These are phyloP conservation scores for Podocnemis expansa DNA, from an alignment of 2,113 vertebrate genomes.

Conservation along the genomic window DNA sequence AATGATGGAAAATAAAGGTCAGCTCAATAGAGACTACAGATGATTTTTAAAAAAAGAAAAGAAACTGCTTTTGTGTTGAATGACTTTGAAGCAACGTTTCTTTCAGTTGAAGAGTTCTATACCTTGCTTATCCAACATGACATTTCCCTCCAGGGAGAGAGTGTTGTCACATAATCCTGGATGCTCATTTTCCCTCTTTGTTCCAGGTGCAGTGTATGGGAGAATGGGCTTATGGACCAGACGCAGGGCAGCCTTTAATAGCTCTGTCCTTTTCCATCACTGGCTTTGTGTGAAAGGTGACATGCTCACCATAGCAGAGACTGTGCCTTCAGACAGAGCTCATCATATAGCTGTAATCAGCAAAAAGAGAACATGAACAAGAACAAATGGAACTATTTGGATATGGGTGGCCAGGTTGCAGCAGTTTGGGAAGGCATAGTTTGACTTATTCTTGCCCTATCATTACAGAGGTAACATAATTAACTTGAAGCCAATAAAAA, in stretches of 20 bases:
- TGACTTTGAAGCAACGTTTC: background rate
- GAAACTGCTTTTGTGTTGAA: background rate
- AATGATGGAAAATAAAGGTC: background rate
- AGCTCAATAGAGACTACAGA: background rate
- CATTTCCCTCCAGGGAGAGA: background rate
- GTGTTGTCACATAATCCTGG: constrained; percentile 3
- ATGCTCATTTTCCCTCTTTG: constrained; percentile 37
- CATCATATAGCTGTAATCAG: background rate
- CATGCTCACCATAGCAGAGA: background rate
- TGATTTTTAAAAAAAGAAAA: background rate
- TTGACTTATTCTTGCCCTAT: background rate
- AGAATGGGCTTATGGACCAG: background rate
- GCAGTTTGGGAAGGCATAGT: background rate
- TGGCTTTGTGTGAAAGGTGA: background rate
- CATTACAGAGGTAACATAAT: background rate
- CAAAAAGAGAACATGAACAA: background rate
- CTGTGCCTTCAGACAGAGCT: background rate
- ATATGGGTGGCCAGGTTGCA: background rate
- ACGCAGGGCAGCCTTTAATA: background rate
- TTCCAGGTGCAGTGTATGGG: background rate
- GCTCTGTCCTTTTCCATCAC: background rate
- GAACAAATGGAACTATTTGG: background rate
- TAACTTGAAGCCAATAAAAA: background rate
- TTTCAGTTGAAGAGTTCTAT: background rate
- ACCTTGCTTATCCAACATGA: constrained; percentile 45